Evolutionary conservation across 2,888 invertebrate genomes (phyloP), one percentile per base, ranked within the genome.

Genomic region (Agonopterix subpropinquella): DNA sequence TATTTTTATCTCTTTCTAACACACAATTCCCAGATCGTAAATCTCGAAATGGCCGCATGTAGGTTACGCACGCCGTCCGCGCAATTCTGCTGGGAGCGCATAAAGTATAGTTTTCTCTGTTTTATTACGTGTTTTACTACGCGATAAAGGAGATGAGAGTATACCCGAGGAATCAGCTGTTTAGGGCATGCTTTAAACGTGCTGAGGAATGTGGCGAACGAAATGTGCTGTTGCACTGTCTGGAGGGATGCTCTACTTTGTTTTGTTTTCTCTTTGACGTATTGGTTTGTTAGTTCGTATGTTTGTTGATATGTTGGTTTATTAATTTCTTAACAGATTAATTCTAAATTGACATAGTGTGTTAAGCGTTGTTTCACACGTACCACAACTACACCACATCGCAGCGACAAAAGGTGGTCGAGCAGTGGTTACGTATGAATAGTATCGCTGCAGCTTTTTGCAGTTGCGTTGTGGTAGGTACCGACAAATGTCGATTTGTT

Each of bases 11-110:
- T 77, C 87, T 69, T 70, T 89, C 89, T 78, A 81, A 84, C 89
- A 79, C 84, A 82, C 87, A 89, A 87, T 89, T 89, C 89, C 89
- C 89, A 89, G 89, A 77, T 89, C 89, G 89, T 89, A 89, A 89
- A 89, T 89, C 88, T 87, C 77, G 89, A 89, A 89, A 89, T 87
- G 89, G 89, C 89, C 89, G 88, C 89, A 88, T 89, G 87, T 89
- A 89, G 89, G 87, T 89, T 89, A 89, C 88, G 89, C 85, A 85
- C 87, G 86, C 83, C 82, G 85, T 81, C 80, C 82, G 80, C 83
- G 83, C 81, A 73, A 78, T 77, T 77, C 80, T 75, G 63, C 77
- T 59, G 78, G 78, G 80, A 84, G 85, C 82, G 77, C 84, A 84
- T 87, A 88, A 88, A 87, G 70, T 87, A 87, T 84, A 83, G 81